phyloP scores from a whole-genome alignment of 2,888 invertebrate genomes.

The Podotricha telesiphe region DNA sequence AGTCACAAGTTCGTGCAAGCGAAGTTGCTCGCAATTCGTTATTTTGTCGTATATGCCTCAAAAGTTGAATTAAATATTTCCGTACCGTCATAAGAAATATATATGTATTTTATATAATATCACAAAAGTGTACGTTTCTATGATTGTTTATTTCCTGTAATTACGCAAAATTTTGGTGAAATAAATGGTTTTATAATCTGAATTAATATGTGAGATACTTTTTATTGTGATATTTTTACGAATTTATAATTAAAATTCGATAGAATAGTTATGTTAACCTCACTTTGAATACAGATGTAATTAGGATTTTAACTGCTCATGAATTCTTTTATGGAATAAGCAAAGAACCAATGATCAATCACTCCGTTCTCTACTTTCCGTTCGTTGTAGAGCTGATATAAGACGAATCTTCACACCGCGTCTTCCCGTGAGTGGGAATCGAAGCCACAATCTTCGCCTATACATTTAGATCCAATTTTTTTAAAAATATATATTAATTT shows the following conservation, averaged over 20 bases:
- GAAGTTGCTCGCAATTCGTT: not conserved
- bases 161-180: not conserved
- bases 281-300: too few relatives aligned
- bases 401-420: too few relatives aligned
- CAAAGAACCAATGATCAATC: too few relatives aligned
- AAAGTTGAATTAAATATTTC: not conserved
- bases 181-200: not conserved
- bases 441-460: not conserved
- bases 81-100: not conserved
- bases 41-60: not conserved
- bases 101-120: not conserved
- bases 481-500: too few relatives aligned
- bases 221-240: not conserved
- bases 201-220: not conserved
- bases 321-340: too few relatives aligned
- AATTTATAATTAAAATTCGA: too few relatives aligned
- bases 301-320: too few relatives aligned
- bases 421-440: not conserved
- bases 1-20: too few relatives aligned
- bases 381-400: too few relatives aligned
- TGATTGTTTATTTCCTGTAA: not conserved
- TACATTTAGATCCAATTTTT: too few relatives aligned
- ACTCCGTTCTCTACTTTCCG: too few relatives aligned
- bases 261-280: too few relatives aligned
- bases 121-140: not conserved